Evolutionary conservation across 1,140 invertebrate genomes (phyloP), one percentile per base, ranked within the genome.

Genomic region (Microplitis demolitor): DNA sequence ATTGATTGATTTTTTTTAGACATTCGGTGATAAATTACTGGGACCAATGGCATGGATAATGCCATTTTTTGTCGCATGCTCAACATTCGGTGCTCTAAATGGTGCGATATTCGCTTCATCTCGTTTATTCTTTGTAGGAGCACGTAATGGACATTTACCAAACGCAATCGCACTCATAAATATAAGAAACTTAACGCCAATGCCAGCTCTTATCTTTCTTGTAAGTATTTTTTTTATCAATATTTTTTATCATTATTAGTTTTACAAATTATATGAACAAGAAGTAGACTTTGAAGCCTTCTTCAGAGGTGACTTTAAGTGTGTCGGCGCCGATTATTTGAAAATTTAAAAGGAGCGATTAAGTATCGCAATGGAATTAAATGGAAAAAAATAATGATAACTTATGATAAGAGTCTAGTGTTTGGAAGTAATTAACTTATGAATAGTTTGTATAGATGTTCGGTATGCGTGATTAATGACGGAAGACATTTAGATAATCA

Each of bases 71-170:
- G 95, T 97, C 0, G 95, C 95, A 6, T 90, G 95, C 71, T 96
- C 94, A 3, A 95, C 95, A 2, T 95, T 96, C 84, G 95, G 95
- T 4, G 95, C 94, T 9, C 84, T 97, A 0, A 96, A 96, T 76
- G 95, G 95, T 61, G 94, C 94, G 5, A 97, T 96, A 68, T 96
- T 97, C 84, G 93, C 95, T 11, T 95, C 94, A 0, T 93, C 94
- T 0, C 88, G 94, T 73, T 85, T 98, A 11, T 96, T 97, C 79
- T 98, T 98, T 83, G 96, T 97, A 31, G 97, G 96, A 3, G 96
- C 96, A 0, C 89, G 96, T 53, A 93, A 97, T 80, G 95, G 95
- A 3, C 96, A 98, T 83, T 89, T 99, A 68, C 96, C 96, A 0
- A 89, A 92, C 74, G 93, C 95, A 51, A 92, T 98, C 79, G 93